Evolutionary conservation across 2,113 vertebrate genomes (phyloP).

Genomic region (Arizona elegans): DNA sequence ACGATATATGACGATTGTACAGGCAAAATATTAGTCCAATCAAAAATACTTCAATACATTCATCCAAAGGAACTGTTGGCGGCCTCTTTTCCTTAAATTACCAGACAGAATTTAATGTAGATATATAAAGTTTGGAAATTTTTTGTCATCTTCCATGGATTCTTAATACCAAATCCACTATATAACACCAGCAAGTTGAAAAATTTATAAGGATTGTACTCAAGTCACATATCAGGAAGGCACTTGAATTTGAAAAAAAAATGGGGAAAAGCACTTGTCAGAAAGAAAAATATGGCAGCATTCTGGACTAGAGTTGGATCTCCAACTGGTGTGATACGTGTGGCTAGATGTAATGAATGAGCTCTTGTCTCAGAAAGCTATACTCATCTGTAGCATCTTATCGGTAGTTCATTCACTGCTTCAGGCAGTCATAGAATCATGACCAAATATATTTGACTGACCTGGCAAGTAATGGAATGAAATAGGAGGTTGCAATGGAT

Average conservation of each 20-base stretch:
- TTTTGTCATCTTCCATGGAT: neutral
- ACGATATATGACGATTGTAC: neutral
- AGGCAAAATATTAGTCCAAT: neutral
- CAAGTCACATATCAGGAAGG: neutral
- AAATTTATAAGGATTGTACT: neutral
- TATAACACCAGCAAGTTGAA: neutral
- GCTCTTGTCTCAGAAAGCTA: neutral
- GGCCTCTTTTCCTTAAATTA: neutral
- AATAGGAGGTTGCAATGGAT: neutral
- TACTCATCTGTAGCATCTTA: neutral
- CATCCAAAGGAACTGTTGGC: neutral
- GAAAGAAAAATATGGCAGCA: neutral
- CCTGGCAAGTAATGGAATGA: neutral
- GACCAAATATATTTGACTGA: slow-evolving; percentile 3
- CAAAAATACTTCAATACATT: neutral
- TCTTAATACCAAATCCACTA: neutral
- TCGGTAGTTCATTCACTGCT: neutral
- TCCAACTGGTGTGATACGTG: neutral
- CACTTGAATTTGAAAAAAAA: neutral
- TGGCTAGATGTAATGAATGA: neutral
- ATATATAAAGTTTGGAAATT: neutral
- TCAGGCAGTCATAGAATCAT: neutral
- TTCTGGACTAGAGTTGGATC: neutral
- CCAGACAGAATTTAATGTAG: neutral
- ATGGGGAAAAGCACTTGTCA: neutral